Evolutionary conservation across 2,888 invertebrate genomes (phyloP).

Genomic region (Parnassius mnemosyne): DNA sequence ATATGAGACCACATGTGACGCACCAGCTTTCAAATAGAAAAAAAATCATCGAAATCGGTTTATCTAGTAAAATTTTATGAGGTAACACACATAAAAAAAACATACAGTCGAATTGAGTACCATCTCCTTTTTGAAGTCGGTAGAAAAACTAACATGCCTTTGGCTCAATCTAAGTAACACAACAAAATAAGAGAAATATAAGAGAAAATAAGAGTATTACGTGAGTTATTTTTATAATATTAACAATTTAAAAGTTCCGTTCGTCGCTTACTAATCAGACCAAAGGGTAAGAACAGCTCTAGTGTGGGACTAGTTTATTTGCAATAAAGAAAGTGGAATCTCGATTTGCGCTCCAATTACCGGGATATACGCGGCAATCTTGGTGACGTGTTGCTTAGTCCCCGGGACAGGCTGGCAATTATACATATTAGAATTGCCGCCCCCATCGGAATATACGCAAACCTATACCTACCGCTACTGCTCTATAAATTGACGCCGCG

Average conservation of each 20-base stretch:
- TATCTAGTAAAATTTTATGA: too few relatives aligned
- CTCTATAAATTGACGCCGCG: constrained; percentile 26
- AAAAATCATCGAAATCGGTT: too few relatives aligned
- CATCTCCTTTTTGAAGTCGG: too few relatives aligned
- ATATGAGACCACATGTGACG: too few relatives aligned
- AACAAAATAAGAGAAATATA: too few relatives aligned
- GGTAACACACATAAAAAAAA: too few relatives aligned
- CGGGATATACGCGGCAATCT: constrained; percentile 76
- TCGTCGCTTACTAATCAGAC: constrained; percentile 25
- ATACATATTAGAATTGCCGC: constrained; percentile 59
- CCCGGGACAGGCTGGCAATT: constrained; percentile 63
- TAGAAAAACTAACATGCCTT: too few relatives aligned
- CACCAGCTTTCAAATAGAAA: too few relatives aligned
- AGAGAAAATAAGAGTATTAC: too few relatives aligned
- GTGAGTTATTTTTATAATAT: too few relatives aligned
- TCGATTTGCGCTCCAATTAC: constrained; percentile 78
- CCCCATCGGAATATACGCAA: constrained; percentile 33
- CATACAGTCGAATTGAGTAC: too few relatives aligned
- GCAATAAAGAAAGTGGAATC: constrained; percentile 80
- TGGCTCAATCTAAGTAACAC: too few relatives aligned
- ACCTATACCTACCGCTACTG: constrained; percentile 13
- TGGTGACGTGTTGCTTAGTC: constrained; percentile 71
- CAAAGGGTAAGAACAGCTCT: constrained; percentile 59
- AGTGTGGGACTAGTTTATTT: constrained; percentile 75
- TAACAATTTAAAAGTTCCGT: background rate